Evolutionary conservation across 2,797 vertebrate genomes (phyloP).

Genomic region (Adelosebastes latens): DNA sequence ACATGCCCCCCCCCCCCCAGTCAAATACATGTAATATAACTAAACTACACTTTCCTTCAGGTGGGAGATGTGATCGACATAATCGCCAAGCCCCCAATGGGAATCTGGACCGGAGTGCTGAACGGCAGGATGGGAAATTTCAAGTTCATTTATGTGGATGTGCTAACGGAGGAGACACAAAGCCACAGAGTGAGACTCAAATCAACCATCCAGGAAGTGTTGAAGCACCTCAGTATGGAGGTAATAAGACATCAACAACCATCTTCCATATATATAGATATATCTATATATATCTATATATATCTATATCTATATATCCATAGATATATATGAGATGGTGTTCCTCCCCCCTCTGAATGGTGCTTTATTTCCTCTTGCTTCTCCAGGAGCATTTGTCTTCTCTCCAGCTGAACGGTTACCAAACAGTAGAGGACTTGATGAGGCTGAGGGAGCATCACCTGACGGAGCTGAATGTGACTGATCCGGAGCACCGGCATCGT

Average conservation of each 20-base stretch:
- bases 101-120: slow-evolving; percentile 94
- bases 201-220: slow-evolving; percentile 86
- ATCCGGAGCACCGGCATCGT: slow-evolving; percentile 87
- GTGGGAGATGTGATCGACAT: slow-evolving; percentile 95
- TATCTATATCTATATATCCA: accelerated
- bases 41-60: slow-evolving; percentile 68
- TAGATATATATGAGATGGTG: not conserved
- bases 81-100: slow-evolving; percentile 92
- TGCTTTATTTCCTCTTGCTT: not conserved
- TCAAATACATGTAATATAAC: not conserved
- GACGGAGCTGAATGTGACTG: slow-evolving; percentile 88
- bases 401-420: slow-evolving; percentile 89
- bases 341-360: not conserved
- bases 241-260: slow-evolving; percentile 63
- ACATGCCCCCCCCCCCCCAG: no score
- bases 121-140: slow-evolving; percentile 92
- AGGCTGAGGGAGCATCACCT: slow-evolving; percentile 89
- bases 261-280: not conserved
- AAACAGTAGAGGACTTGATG: slow-evolving; percentile 90
- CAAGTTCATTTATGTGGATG: slow-evolving; percentile 96
- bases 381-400: slow-evolving; percentile 86
- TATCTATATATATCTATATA: accelerated
- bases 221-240: slow-evolving; percentile 87
- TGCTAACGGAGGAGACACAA: slow-evolving; percentile 85
- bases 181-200: slow-evolving; percentile 73